A percentile compares a stretch with the other conserved stretches of the same genome.
These are phyloP conservation scores for Donacobius atricapilla DNA, from an alignment of 2,113 vertebrate genomes.

Conservation along the genomic window DNA sequence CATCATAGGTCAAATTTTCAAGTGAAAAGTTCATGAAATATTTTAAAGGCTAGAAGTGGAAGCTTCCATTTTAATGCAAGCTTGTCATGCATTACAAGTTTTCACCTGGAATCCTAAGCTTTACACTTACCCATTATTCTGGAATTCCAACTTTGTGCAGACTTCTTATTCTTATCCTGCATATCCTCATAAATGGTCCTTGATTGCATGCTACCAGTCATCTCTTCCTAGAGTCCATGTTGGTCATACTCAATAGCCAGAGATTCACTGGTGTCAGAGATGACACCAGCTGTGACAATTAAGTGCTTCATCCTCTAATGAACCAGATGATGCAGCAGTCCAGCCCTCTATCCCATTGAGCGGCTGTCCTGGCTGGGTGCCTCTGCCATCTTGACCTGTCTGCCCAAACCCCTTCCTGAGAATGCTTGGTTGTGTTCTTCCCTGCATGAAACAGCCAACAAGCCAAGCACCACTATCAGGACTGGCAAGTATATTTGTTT, in stretches of 20 bases:
- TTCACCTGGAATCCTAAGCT: neutral
- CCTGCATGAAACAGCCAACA: neutral
- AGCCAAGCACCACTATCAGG: neutral
- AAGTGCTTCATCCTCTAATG: neutral
- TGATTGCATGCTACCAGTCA: neutral
- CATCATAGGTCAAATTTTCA: neutral
- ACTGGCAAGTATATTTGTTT: constrained; percentile 6
- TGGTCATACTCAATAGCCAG: neutral
- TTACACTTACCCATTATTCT: neutral
- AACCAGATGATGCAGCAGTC: neutral
- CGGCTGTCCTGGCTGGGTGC: neutral
- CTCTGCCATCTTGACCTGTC: neutral
- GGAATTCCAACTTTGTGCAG: neutral
- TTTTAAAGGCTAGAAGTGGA: neutral
- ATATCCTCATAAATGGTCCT: neutral
- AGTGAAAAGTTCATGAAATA: neutral
- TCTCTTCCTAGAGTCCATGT: neutral
- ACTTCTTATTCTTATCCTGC: neutral
- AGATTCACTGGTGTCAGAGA: neutral
- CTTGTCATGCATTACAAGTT: neutral
- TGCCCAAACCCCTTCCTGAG: neutral
- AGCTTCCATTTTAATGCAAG: neutral
- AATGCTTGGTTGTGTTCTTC: neutral
- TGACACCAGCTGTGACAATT: neutral
- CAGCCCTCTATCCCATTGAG: neutral